These are phyloP conservation scores for Orchesella flavescens DNA, from an alignment of 2,888 invertebrate species.

Conservation along the genomic window DNA sequence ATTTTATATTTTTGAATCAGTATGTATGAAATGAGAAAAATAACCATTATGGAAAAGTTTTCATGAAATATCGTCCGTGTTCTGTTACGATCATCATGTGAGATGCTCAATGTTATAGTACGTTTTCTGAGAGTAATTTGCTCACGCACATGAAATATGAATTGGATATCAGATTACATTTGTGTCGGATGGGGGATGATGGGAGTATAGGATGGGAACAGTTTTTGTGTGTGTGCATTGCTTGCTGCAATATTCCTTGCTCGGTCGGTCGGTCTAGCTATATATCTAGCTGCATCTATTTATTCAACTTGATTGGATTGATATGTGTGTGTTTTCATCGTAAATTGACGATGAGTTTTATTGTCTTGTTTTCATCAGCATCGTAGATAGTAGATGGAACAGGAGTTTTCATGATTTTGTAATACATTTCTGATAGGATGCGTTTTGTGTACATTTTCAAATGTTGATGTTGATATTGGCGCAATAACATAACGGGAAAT, in stretches of 20 bases:
- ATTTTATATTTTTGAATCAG: constrained; percentile 35
- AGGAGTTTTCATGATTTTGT: constrained; percentile 1
- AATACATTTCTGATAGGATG: background rate
- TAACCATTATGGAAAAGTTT: constrained; percentile 4
- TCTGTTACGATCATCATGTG: background rate
- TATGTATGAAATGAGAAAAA: constrained; percentile 28
- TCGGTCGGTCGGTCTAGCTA: background rate
- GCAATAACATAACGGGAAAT: background rate
- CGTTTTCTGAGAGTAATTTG: constrained; percentile 2
- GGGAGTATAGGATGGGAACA: background rate
- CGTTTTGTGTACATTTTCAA: background rate
- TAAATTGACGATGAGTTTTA: constrained; percentile 17
- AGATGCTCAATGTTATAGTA: no score
- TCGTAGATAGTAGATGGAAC: background rate
- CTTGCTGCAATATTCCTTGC: no score
- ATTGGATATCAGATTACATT: constrained; percentile 34
- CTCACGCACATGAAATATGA: constrained; percentile 40
- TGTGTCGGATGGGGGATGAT: background rate
- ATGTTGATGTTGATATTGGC: background rate
- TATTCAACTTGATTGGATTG: constrained; percentile 13
- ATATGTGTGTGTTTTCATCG: background rate
- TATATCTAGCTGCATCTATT: no score
- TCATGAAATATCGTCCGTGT: background rate
- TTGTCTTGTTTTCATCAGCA: constrained; percentile 20
- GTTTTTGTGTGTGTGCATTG: background rate